These are phyloP conservation scores for Nothoprocta pentlandii DNA, from an alignment of 2,113 vertebrate genomes.

Conservation along the genomic window DNA sequence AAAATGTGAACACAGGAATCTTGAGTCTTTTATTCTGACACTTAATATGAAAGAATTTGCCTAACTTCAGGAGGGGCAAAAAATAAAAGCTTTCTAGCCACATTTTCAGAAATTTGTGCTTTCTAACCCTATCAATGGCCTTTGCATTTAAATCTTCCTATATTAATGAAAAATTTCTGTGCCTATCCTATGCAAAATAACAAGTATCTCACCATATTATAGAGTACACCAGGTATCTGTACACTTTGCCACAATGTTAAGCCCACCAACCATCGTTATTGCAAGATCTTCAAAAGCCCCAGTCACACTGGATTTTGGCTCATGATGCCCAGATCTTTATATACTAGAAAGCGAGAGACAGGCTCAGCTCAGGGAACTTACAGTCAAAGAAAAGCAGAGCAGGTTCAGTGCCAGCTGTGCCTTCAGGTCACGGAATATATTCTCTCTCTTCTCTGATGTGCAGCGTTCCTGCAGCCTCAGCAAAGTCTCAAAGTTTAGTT, in stretches of 20 bases:
- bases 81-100: not conserved
- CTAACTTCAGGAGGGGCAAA: not conserved
- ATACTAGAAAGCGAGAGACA: not conserved
- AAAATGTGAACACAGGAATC: not conserved
- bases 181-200: not conserved
- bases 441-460: not conserved
- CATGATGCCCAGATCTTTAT: not conserved
- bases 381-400: not conserved
- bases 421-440: not conserved
- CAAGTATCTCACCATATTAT: accelerated
- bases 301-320: not conserved
- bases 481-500: not conserved
- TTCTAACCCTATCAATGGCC: not conserved
- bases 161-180: not conserved
- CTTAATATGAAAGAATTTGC: not conserved
- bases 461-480: not conserved
- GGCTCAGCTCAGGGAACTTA: not conserved
- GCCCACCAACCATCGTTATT: not conserved
- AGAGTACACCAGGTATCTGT: accelerated
- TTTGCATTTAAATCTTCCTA: not conserved
- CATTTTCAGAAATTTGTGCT: not conserved
- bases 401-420: not conserved
- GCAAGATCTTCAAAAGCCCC: not conserved
- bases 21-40: not conserved
- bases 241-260: not conserved